Evolutionary conservation across 2,113 vertebrate genomes (phyloP).

Genomic region (Xiphophorus couchianus): DNA sequence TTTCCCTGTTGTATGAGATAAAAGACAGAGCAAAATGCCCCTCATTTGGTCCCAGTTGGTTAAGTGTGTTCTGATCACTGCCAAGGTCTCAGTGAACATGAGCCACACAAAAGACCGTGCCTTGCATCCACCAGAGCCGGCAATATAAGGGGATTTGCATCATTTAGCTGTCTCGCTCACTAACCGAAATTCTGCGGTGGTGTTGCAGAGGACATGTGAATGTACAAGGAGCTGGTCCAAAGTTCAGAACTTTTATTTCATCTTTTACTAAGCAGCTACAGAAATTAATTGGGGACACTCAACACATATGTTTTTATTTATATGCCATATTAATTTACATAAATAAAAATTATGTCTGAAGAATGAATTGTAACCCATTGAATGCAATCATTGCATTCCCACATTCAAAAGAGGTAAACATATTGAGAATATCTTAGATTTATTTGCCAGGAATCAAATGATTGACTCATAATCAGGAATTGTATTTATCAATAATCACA

Average conservation of each 20-base stretch:
- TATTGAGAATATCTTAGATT: too few species aligned
- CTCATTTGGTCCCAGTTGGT: conserved; percentile 81
- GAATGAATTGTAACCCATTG: too few species aligned
- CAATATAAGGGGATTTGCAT: conserved; percentile 71
- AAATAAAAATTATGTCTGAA: too few species aligned
- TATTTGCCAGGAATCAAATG: too few species aligned
- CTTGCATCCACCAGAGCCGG: conserved; percentile 69
- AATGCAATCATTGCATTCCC: too few species aligned
- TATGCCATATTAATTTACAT: not conserved
- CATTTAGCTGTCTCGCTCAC: conserved; percentile 56
- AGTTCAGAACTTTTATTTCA: conserved; percentile 37
- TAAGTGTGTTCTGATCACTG: conserved; percentile 79
- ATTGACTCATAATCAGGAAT: too few species aligned
- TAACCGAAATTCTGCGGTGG: conserved; percentile 45
- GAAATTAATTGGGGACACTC: conserved; percentile 8
- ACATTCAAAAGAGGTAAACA: too few species aligned
- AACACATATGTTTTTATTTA: not conserved
- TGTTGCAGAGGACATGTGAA: conserved; percentile 52
- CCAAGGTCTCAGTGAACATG: conserved; percentile 77
- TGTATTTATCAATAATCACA: too few species aligned
- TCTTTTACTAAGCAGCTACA: conserved; percentile 1
- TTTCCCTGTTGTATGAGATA: conserved; percentile 76
- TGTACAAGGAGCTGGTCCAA: conserved; percentile 38
- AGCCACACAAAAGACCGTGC: conserved; percentile 69
- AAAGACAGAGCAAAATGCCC: conserved; percentile 77